Conservation (phyloP, 30 jellyfish, hydroid and myxozoan genomes). For the Catostylus mosaicus region DNA sequence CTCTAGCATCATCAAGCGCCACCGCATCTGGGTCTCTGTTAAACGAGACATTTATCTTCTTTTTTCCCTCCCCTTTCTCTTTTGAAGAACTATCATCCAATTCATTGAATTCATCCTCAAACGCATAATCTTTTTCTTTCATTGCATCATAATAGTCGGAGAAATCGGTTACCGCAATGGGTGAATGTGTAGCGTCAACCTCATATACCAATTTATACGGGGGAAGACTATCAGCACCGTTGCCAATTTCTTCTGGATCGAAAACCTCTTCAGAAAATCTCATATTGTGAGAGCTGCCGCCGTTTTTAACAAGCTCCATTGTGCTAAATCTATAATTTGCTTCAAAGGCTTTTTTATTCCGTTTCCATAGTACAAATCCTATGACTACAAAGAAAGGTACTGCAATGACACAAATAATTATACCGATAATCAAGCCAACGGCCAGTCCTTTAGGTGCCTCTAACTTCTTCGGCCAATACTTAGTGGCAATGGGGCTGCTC, state of each 20-base stretch:
- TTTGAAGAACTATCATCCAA: slow-evolving; percentile 14
- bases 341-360: slow-evolving; percentile 29
- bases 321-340: slow-evolving; percentile 39
- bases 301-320: slow-evolving; percentile 55
- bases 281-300: background rate
- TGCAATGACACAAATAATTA: slow-evolving; percentile 19
- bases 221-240: slow-evolving; percentile 3
- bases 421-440: slow-evolving; percentile 31
- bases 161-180: slow-evolving; percentile 51
- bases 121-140: slow-evolving; percentile 38
- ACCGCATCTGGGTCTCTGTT: slow-evolving; percentile 67
- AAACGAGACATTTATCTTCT: slow-evolving; percentile 8
- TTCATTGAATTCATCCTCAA: slow-evolving; percentile 66
- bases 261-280: slow-evolving; percentile 38
- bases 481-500: slow-evolving; percentile 48
- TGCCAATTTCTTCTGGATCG: slow-evolving; percentile 21
- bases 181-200: slow-evolving; percentile 41
- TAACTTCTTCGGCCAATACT: background rate
- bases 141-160: slow-evolving; percentile 45
- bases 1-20: slow-evolving; percentile 75
- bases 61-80: slow-evolving; percentile 16
- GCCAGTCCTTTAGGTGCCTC: background rate
- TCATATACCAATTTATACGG: slow-evolving; percentile 38
- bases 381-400: slow-evolving; percentile 31
- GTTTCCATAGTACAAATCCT: slow-evolving; percentile 36